These are phyloP conservation scores for Syrphus vitripennis DNA, from an alignment of 2,888 invertebrate species.

Conservation along the genomic window DNA sequence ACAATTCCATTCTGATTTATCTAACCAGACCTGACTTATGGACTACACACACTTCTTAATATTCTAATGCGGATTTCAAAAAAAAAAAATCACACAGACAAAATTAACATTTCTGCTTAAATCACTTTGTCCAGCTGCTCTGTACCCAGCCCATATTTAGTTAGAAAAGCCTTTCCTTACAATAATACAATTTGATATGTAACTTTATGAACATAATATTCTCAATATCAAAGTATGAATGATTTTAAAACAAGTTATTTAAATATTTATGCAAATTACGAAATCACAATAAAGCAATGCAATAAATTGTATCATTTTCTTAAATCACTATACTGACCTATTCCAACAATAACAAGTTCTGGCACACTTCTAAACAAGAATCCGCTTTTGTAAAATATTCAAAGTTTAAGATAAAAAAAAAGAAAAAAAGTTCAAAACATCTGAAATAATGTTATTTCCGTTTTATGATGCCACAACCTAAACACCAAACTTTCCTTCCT, in stretches of 20 bases:
- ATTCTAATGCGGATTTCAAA: no score
- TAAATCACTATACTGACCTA: neutral
- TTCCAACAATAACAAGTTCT: neutral
- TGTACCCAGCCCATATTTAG: no score
- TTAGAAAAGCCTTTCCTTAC: no score
- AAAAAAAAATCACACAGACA: no score
- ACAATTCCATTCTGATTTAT: no score
- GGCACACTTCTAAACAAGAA: neutral
- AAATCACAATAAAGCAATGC: neutral
- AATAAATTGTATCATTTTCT: neutral
- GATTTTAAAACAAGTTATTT: neutral
- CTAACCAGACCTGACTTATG: no score
- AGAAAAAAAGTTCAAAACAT: neutral
- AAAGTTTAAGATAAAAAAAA: neutral
- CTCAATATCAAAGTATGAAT: neutral
- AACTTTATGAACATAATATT: no score
- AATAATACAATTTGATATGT: no score
- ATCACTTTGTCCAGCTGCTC: no score
- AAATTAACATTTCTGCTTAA: no score
- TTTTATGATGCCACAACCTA: neutral
- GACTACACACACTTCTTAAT: no score
- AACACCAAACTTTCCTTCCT: neutral
- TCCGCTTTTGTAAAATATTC: neutral
- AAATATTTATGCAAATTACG: neutral
- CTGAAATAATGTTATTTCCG: neutral